Evolutionary conservation across 2,113 vertebrate genomes (phyloP).

Genomic region (Cyprinus carpio): DNA sequence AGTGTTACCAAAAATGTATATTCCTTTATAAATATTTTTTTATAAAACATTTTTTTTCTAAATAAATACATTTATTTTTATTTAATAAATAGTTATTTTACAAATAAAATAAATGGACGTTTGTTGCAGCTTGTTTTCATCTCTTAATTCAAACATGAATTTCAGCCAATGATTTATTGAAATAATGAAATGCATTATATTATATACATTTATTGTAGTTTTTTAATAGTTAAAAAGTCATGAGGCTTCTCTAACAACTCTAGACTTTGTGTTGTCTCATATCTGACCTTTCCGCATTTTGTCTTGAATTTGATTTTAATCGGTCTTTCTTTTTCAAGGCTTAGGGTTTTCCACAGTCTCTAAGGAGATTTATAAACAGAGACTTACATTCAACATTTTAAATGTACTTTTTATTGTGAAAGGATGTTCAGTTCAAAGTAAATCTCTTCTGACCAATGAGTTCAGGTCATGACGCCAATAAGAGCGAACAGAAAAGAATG

Average conservation of each 20-base stretch:
- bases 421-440: background rate
- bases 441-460: background rate
- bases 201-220: background rate
- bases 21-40: no score
- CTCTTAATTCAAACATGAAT: background rate
- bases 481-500: background rate
- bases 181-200: background rate
- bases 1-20: no score
- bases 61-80: no score
- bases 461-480: background rate
- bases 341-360: background rate
- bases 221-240: no score
- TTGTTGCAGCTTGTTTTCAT: background rate
- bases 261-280: background rate
- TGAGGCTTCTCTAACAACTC: no score
- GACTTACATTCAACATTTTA: background rate
- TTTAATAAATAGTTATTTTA: no score
- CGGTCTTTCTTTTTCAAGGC: background rate
- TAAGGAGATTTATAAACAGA: background rate
- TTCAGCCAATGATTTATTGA: background rate
- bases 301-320: background rate
- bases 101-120: background rate
- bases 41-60: no score
- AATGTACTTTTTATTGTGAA: background rate
- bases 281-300: background rate